Base-by-base conservation (phyloP, 2,797 vertebrate species). In the Schizopygopsis pylzovi region DNA sequence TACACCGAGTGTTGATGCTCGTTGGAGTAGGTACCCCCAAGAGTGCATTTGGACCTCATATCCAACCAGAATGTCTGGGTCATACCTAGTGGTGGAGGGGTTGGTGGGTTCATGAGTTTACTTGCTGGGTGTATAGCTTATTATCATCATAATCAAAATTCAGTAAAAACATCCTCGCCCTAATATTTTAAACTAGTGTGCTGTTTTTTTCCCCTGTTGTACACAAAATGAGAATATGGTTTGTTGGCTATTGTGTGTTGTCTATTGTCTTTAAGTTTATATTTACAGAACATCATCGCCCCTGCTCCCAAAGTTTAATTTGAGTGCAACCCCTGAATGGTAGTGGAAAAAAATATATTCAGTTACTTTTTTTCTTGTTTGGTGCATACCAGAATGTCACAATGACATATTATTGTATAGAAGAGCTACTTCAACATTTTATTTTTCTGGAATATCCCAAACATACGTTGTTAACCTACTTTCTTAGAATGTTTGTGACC, bases 1-100 rank as follows among this genome's bases (percentile, higher is more conserved):
- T 85, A 97, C 93, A 76, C 95, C 94, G 3, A 99, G 92, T 0
- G 94, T 95, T 0, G 96, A 95, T 9, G 98, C 98, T 61, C 98
- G 96, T 92, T 99, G 97, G 67, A 99, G 95, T 82, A 99, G 96
- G 94, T 98, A 99, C 67, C 98, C 98, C 98, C 98, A 99, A 65
- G 98, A 99, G 87, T 91, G 96, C 97, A 98, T 98, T 95, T 99
- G 98, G 89, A 99, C 96, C 95, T 99, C 98, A 88, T 99, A 99
- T 39, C 98, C 98, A 87, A 99, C 87, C 84, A 99, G 93, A 92
- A 99, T 98, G 93, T 99, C 98, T 71, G 98, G 98, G 90, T 99
- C 98, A 89, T 96, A 99, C 93, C 98, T 63, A 25, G 25, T 28
- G 61, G 61, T 15, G 61, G 25, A 4, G 54, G 20, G 20, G 54